These are phyloP conservation scores for Zonitis immaculata DNA, from an alignment of 2,888 invertebrate genomes.

Conservation along the genomic window DNA sequence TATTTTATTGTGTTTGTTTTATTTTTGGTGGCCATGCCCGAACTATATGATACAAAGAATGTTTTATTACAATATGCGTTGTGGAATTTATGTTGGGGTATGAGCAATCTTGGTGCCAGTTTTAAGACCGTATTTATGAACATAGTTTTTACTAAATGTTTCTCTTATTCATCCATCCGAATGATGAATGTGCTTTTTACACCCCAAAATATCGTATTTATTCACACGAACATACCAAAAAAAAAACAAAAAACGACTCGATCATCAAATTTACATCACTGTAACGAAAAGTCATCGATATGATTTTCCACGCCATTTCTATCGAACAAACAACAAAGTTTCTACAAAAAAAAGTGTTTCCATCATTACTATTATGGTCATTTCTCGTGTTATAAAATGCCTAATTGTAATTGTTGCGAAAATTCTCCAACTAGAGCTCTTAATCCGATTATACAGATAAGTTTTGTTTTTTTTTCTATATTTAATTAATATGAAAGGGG, in stretches of 20 bases:
- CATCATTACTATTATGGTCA: not conserved
- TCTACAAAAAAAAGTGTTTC: too few species aligned
- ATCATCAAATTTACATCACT: not conserved
- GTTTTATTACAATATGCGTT: constrained; percentile 24
- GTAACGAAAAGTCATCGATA: not conserved
- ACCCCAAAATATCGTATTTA: not conserved
- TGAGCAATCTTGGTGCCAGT: constrained; percentile 12
- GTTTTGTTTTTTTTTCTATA: constrained; percentile 4
- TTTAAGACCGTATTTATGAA: constrained; percentile 22
- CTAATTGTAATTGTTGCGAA: not conserved
- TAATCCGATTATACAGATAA: constrained; percentile 3
- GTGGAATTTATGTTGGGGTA: constrained; percentile 16
- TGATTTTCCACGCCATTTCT: not conserved
- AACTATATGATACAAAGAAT: constrained; percentile 5
- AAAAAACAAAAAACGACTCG: not conserved
- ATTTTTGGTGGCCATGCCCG: constrained; percentile 14
- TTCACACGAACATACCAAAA: not conserved
- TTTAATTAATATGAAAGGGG: not conserved
- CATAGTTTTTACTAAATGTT: constrained; percentile 21
- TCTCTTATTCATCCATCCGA: constrained; percentile 18
- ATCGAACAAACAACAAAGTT: not conserved
- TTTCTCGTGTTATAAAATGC: not conserved
- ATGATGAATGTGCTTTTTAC: constrained; percentile 20
- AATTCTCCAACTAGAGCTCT: not conserved
- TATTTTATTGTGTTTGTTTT: constrained; percentile 29